Conservation (phyloP, 1,140 invertebrate genomes). For the Campoletis sonorensis region DNA sequence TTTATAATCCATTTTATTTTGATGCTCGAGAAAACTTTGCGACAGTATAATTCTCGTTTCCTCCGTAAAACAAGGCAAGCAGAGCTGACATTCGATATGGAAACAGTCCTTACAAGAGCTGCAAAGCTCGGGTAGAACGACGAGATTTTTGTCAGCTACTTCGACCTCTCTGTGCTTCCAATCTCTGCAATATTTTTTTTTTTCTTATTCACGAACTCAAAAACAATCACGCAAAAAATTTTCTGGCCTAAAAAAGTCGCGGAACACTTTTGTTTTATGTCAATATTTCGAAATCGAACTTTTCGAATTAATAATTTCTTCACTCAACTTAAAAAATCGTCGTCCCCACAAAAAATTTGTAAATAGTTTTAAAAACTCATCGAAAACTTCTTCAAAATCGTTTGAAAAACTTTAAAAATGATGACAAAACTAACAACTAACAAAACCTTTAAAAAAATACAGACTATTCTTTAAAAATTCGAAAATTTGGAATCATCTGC, state of each 20-base stretch:
- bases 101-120: constrained; percentile 82
- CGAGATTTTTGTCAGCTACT: constrained; percentile 87
- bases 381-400: too few relatives aligned
- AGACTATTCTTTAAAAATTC: too few relatives aligned
- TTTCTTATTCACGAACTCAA: not conserved
- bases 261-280: too few relatives aligned
- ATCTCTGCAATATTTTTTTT: constrained; percentile 64
- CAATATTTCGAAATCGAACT: too few relatives aligned
- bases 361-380: too few relatives aligned
- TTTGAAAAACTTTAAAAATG: too few relatives aligned
- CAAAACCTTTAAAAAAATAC: too few relatives aligned
- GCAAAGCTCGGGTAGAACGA: constrained; percentile 86
- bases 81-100: constrained; percentile 85
- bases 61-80: constrained; percentile 85
- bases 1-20: constrained; percentile 86
- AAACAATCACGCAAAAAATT: not conserved
- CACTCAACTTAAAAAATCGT: too few relatives aligned
- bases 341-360: too few relatives aligned
- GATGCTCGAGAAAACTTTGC: constrained; percentile 87
- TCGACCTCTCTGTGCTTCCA: constrained; percentile 81
- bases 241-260: not conserved
- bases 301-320: too few relatives aligned
- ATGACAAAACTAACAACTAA: too few relatives aligned
- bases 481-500: too few relatives aligned
- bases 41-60: constrained; percentile 79